Percentiles rank a stretch among this genome's conserved stretches.
phyloP scores from a whole-genome alignment of 2,113 vertebrate species.

The Salminus brasiliensis region DNA sequence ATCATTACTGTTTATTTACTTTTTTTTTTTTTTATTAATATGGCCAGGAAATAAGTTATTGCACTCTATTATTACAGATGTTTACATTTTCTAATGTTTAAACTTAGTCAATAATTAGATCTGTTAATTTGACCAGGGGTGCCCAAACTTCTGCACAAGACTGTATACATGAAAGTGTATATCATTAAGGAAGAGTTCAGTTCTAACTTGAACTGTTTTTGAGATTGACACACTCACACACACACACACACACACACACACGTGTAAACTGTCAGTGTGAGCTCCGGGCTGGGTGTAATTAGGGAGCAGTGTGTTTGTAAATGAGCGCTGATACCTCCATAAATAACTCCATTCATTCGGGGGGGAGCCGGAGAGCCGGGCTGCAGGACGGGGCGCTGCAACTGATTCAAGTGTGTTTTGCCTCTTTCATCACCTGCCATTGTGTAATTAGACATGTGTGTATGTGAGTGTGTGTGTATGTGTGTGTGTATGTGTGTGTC shows the following conservation, averaged over 20 bases:
- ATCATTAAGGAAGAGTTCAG: too few relatives aligned
- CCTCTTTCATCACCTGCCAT: slow-evolving; percentile 32
- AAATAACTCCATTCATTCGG: neutral
- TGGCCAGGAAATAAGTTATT: too few relatives aligned
- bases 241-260: slow-evolving; percentile 5
- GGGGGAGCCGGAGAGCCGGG: neutral
- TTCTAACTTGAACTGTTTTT: neutral
- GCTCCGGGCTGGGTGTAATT: neutral
- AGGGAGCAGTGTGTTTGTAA: neutral
- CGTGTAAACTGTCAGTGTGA: neutral
- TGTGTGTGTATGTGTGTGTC: slow-evolving; percentile 43
- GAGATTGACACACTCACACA: neutral
- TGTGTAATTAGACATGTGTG: slow-evolving; percentile 44
- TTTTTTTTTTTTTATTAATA: too few relatives aligned
- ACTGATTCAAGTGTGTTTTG: neutral
- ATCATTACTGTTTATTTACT: too few relatives aligned
- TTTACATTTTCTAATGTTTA: too few relatives aligned
- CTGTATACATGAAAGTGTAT: too few relatives aligned
- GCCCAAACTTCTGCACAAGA: too few relatives aligned
- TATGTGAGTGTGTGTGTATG: slow-evolving; percentile 45
- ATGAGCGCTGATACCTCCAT: slow-evolving; percentile 3
- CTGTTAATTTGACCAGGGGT: too few relatives aligned
- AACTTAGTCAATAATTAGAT: too few relatives aligned
- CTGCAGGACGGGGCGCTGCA: slow-evolving; percentile 8
- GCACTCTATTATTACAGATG: too few relatives aligned